Evolutionary conservation across 1,140 invertebrate genomes (phyloP), one percentile per base, ranked within the genome.

Genomic region (Ditylenchus dipsaci): DNA sequence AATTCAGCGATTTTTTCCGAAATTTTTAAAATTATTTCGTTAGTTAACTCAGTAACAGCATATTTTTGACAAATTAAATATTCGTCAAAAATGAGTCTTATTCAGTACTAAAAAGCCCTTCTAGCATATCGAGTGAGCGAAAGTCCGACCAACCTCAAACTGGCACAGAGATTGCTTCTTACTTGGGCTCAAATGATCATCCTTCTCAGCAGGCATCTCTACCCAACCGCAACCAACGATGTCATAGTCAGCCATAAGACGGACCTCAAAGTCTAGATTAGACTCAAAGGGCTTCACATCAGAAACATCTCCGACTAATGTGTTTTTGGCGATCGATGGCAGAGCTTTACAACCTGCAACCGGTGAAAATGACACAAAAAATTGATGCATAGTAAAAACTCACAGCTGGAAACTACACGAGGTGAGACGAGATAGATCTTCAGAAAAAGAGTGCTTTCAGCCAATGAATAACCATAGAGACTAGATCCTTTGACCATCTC

Each of bases 171-270:
- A 63, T 33, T 62, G 70, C 8, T 27, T 53, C 45, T 29, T 83
- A 82, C 77, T 91, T 86, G 8, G 88, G 76, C 57, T 21, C 26
- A 74, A 9, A 43, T 56, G 15, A 11, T 85, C 87, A 88, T 93
- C 98, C 62, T 88, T 89, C 27, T 88, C 88, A 19, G 88, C 79
- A 30, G 91, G 90, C 30, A 98, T 82, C 85, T 97, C 92, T 76
- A 99, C 90, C 96, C 96, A 99, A 82, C 90, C 92, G 83, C 96
- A 99, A 0, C 96, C 96, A 33, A 95, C 90, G 38, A 98, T 89
- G 75, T 88, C 86, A 13, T 88, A 90, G 81, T 98, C 95, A 33
- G 95, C 92, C 94, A 98, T 97, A 84, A 97, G 98, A 66, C 92
- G 88, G 76, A 96, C 93, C 86, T 97, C 94, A 87, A 94, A 96